Percentiles rank a stretch among this genome's conserved stretches.
phyloP scores from a whole-genome alignment of 2,888 invertebrate species.

The Microctonus aethiopoides region DNA sequence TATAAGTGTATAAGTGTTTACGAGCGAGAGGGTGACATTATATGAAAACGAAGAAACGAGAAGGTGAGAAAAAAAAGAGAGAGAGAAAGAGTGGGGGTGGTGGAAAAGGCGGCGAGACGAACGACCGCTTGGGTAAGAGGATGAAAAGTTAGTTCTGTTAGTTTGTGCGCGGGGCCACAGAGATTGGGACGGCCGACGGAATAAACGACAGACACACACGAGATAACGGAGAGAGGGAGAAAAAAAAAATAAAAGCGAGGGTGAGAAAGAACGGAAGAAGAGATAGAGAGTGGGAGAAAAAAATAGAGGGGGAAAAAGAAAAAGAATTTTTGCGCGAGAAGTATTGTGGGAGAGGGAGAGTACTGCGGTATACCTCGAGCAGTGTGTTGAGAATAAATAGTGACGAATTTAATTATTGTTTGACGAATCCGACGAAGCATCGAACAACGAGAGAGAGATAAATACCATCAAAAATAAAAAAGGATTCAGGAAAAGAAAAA shows the following conservation, averaged over 20 bases:
- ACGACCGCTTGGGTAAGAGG: conserved; percentile 34
- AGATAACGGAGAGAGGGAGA: conserved; percentile 38
- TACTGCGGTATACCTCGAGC: conserved; percentile 13
- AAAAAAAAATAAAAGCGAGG: conserved; percentile 42
- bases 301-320: neutral
- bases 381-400: conserved; percentile 29
- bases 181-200: conserved; percentile 63
- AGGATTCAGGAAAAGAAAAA: neutral
- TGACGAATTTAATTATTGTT: conserved; percentile 29
- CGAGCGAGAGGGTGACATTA: conserved; percentile 26
- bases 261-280: conserved; percentile 44
- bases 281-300: conserved; percentile 7
- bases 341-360: conserved; percentile 1
- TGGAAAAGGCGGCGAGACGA: conserved; percentile 41
- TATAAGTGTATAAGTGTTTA: too few relatives aligned
- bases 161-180: conserved; percentile 67
- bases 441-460: conserved; percentile 17
- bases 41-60: conserved; percentile 37
- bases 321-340: conserved; percentile 1
- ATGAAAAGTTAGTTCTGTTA: conserved; percentile 61
- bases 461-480: neutral
- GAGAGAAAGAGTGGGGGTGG: conserved; percentile 45
- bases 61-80: conserved; percentile 42
- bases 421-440: conserved; percentile 24
- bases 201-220: conserved; percentile 46